These are phyloP conservation scores for Anastrepha ludens DNA, from an alignment of 1,140 invertebrate species.

Conservation along the genomic window DNA sequence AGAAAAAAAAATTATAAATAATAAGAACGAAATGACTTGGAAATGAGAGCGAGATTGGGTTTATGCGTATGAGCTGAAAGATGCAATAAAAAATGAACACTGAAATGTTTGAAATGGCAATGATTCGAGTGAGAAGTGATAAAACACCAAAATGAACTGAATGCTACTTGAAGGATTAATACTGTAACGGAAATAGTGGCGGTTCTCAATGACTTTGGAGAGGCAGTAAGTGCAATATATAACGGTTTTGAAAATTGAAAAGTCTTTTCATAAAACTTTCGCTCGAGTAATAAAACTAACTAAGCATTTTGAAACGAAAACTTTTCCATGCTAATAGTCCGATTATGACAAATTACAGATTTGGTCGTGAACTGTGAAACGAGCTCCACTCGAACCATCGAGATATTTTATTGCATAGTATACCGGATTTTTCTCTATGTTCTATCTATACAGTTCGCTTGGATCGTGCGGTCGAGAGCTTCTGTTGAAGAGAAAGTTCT, in stretches of 20 bases:
- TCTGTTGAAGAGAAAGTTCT: no score
- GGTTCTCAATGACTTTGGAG: conserved; percentile 38
- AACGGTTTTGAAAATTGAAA: conserved; percentile 20
- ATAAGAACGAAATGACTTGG: not conserved
- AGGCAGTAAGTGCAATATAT: conserved; percentile 40
- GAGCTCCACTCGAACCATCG: no score
- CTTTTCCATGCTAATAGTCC: no score
- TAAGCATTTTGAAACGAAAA: no score
- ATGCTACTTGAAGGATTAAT: not conserved
- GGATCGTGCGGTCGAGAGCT: no score
- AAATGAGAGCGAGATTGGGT: not conserved
- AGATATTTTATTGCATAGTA: no score
- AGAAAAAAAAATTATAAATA: not conserved
- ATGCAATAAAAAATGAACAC: not conserved
- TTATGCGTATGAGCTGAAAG: not conserved
- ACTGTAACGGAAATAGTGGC: not conserved
- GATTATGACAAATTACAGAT: no score
- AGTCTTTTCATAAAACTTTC: not conserved
- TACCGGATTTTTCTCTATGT: no score
- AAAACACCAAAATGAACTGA: not conserved
- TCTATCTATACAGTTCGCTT: no score
- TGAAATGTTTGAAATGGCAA: not conserved
- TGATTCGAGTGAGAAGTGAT: not conserved
- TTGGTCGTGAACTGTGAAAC: no score
- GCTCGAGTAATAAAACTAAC: no score